Evolutionary conservation across 2,888 invertebrate genomes (phyloP).

Genomic region (Leptura quadrifasciata): DNA sequence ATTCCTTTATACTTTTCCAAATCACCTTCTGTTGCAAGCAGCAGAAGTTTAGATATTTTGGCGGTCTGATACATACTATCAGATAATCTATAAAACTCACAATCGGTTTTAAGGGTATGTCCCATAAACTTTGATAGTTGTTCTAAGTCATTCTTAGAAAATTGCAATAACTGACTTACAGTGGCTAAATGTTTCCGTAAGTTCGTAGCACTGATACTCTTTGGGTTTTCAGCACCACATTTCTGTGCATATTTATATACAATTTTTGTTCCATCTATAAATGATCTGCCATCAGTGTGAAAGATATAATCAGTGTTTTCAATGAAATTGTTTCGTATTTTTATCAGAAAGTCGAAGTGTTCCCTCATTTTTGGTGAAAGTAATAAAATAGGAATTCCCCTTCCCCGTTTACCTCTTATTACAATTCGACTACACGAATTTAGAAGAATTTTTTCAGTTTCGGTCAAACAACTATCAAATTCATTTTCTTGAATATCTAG

Average conservation of each 20-base stretch:
- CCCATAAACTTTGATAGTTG: constrained; percentile 53
- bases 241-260: constrained; percentile 51
- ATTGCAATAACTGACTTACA: constrained; percentile 44
- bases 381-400: constrained; percentile 49
- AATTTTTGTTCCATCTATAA: constrained; percentile 54
- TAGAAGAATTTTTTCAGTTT: constrained; percentile 53
- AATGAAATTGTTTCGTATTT: constrained; percentile 45
- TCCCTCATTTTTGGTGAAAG: constrained; percentile 50
- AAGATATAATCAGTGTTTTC: constrained; percentile 40
- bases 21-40: constrained; percentile 45
- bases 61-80: constrained; percentile 53
- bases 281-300: constrained; percentile 46
- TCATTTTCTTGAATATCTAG: constrained; percentile 42
- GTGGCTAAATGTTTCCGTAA: constrained; percentile 55
- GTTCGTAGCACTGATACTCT: constrained; percentile 46
- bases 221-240: constrained; percentile 41
- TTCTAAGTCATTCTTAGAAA: constrained; percentile 49
- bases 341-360: constrained; percentile 51
- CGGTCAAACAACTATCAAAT: constrained; percentile 44
- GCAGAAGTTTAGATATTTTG: constrained; percentile 49
- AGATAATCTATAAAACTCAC: constrained; percentile 46
- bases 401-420: constrained; percentile 52
- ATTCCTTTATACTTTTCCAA: constrained; percentile 47
- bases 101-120: constrained; percentile 51
- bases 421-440: constrained; percentile 49